Base-by-base conservation (phyloP, 2,888 invertebrate genomes). In the Caenorhabditis wallacei region DNA sequence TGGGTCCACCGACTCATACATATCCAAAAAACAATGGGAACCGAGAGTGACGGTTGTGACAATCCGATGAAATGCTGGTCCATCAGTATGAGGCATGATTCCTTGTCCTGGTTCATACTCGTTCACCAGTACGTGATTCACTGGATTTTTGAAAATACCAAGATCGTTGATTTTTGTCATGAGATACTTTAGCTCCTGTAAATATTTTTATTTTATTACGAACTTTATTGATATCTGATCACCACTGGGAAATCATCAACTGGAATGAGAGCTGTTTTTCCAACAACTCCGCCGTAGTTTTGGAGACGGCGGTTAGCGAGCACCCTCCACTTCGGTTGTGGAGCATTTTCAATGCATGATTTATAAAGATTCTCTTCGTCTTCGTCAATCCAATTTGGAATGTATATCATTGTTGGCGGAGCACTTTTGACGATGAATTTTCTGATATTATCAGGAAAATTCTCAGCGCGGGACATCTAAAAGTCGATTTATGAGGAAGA, bases 211-310 rank as follows among this genome's bases (percentile, higher is more conserved):
- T n/a, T 30, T 26, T 46, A 26, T 22, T n/a, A 48, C 0, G 10
- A 22, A 16, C 4, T 22, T 2, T 13, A 37, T 48, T 30, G 30
- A 30, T 30, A 30, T 30, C 30, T 30, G 30, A 30, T 82, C 84
- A 94, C 94, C 86, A 93, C 89, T 0, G 98, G 98, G 87, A 98
- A 95, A 84, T 94, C 93, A 93, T 98, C 89, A 37, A 82, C 97
- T 0, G 95, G 95, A 84, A 98, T 94, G 96, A 98, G 96, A 78
- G 97, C 97, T 91, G 96, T 97, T 18, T 94, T 94, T 92, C 97
- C 97, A 0, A 98, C 97, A 74, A 97, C 93, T 0, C 98, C 98
- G 26, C 98, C 98, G 95, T 98, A 99, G 92, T 98, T 98, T 92
- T 98, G 97, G n/a, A 99, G 94, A 84, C 97, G 94, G 85, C 98